A percentile compares a stretch with the other conserved stretches of the same genome.
Evolutionary conservation across 2,888 invertebrate species (phyloP).

Genomic region (Phaedon cochleariae): DNA sequence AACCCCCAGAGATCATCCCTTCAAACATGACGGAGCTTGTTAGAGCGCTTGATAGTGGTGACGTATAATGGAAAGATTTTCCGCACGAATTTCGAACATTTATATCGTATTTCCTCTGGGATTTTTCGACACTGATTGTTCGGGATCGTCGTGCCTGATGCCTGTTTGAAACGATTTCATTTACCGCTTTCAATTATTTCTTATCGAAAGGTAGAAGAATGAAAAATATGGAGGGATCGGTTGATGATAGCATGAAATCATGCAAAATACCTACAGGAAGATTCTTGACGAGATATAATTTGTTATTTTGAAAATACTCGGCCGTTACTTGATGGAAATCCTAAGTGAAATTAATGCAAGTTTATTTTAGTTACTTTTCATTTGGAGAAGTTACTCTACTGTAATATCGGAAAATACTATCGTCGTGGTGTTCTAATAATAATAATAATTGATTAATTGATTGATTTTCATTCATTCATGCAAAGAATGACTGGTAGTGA

Average conservation of each 20-base stretch:
- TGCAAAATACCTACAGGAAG: too few species aligned
- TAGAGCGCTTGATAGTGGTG: constrained; percentile 45
- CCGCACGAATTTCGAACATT: constrained; percentile 58
- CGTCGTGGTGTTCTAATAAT: too few species aligned
- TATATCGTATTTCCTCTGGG: constrained; percentile 57
- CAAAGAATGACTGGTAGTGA: too few species aligned
- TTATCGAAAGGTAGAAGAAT: not conserved
- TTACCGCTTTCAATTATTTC: not conserved
- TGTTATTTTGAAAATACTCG: too few species aligned
- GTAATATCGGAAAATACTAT: too few species aligned
- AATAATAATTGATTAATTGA: too few species aligned
- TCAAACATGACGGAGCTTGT: constrained; percentile 37
- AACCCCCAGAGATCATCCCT: constrained; percentile 9
- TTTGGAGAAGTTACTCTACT: too few species aligned
- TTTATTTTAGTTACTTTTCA: too few species aligned
- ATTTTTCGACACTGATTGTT: constrained; percentile 37
- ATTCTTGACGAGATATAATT: too few species aligned
- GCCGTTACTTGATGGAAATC: too few species aligned
- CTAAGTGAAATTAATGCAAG: too few species aligned
- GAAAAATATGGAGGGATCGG: not conserved
- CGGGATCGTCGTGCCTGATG: not conserved
- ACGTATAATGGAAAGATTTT: constrained; percentile 59
- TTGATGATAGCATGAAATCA: not conserved
- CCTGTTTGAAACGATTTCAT: not conserved
- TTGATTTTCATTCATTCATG: too few species aligned